Evolutionary conservation across 2,888 invertebrate genomes (phyloP), one percentile per base, ranked within the genome.

Genomic region (Nephrotoma appendiculata): DNA sequence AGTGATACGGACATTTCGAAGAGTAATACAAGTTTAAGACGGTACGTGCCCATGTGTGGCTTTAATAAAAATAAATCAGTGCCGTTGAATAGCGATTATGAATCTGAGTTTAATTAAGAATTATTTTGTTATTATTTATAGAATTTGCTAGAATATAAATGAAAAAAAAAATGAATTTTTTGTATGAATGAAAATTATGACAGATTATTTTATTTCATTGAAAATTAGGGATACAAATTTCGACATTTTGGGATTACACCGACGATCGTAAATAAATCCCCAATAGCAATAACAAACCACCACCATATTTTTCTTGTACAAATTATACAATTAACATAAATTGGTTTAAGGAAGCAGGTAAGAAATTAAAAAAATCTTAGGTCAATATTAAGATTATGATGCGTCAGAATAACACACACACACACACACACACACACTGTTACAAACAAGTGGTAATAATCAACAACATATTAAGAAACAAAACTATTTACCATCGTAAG

Each of bases 1-100:
- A 31, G 86, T 5, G 45, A 86, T 31, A 11, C 86, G 71, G 88
- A 88, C 85, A 84, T 88, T 41, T 85, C 87, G 31, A 87, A 84
- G 19, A 88, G 88, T 87, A 88, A 84, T 85, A 86, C 86, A 41
- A 88, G 88, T 86, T 86, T 88, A 44, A 87, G 86, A 45, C 88
- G 88, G 5, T 88, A 88, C 84, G 88, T 88, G 9, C 88, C 88
- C 11, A 88, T 88, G 88, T 88, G 88, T 86, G 87, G 88, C 41
- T 71, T 87, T 15, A 41, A 41, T 19, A 86, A 45, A 86, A 86
- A 45, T 86, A 86, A 86, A 11, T 45, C 86, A 45, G 45, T 48
- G n/a, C 31, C 86, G 31, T 45, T 45, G 45, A 48, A 86, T 12
- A n/a, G 45, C 5, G 86, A 86, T 3, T 71, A 71, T 71, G 71